Percentiles rank a stretch among this genome's conserved stretches.
Conservation (phyloP, 2,888 invertebrate species). For the Mythimna vitellina region DNA sequence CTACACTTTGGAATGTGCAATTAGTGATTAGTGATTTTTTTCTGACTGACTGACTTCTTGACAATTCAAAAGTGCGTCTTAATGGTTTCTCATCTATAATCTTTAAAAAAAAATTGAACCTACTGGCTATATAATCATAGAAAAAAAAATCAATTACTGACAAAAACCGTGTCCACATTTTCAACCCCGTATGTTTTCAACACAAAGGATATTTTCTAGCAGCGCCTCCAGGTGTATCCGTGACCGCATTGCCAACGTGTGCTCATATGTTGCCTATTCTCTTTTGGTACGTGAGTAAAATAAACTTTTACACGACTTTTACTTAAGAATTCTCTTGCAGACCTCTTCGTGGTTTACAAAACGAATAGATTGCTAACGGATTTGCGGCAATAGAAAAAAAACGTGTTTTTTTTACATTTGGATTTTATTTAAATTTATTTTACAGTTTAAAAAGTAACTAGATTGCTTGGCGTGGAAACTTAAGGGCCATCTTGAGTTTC, state of each 20-base stretch:
- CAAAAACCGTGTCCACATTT: constrained; percentile 8
- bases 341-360: constrained; percentile 67
- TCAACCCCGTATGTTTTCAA: constrained; percentile 64
- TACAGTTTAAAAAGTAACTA: too few relatives aligned
- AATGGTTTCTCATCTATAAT: too few relatives aligned
- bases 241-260: constrained; percentile 83
- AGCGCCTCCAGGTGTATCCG: constrained; percentile 80
- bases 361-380: constrained; percentile 72
- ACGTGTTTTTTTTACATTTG: constrained; percentile 1
- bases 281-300: constrained; percentile 79
- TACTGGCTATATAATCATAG: too few relatives aligned
- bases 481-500: too few relatives aligned
- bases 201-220: constrained; percentile 78
- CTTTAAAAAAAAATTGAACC: too few relatives aligned
- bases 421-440: background rate
- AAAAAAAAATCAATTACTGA: background rate
- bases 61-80: too few relatives aligned
- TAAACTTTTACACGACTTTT: constrained; percentile 77
- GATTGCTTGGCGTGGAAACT: too few relatives aligned
- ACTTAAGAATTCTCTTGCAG: constrained; percentile 72
- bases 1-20: too few relatives aligned
- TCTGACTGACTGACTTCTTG: too few relatives aligned
- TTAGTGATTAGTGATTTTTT: too few relatives aligned
- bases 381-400: constrained; percentile 65
- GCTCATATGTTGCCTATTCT: constrained; percentile 85